Base-by-base conservation (phyloP, 2,888 invertebrate species). In the Arrhopalites spinosus region DNA sequence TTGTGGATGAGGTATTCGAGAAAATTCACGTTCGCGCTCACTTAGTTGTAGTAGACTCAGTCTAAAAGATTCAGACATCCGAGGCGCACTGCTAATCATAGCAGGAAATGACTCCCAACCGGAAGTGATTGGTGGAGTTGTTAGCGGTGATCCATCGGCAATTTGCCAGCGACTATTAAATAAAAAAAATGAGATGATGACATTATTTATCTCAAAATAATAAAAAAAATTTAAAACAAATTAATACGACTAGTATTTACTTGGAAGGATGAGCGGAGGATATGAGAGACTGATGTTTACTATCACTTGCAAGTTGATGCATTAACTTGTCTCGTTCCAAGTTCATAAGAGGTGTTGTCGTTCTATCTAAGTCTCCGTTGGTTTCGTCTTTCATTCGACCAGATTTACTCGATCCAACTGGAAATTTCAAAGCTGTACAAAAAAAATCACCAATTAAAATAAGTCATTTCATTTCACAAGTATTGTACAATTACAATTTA, bases 61-160 rank as follows among this genome's bases (percentile, higher is more conserved):
- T 61, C 82, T 74, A 78, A 75, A 79, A 13, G 79, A 77, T 36
- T 79, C 78, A 1, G 69, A 68, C 74, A 81, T 78, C 53, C 80
- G 45, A 17, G 79, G 78, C 7, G 78, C 77, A 36, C 72, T 69
- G 20, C 78, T 78, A 2, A 76, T 71, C 36, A 82, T 69, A 1
- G 77, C 78, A 7, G 80, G 77, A 71, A 79, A 82, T n/a, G 80
- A 71, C 23, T 81, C 82, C 82, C 82, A 82, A 13, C 77, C 77
- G 1, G 76, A 73, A 23, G 67, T 66, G 30, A 75, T 75, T 25
- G 29, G 77, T n/a, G n/a, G 74, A 27, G 75, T 68, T 5, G 77
- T 75, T 45, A 81, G 50, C 15, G 80, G 80, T 30, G 81, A 82
- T 25, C 77, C 76, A 3, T 11, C 36, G 36, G 36, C n/a, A n/a